Base-by-base conservation (phyloP, 1,140 invertebrate genomes). In the Drosophila saltans region DNA sequence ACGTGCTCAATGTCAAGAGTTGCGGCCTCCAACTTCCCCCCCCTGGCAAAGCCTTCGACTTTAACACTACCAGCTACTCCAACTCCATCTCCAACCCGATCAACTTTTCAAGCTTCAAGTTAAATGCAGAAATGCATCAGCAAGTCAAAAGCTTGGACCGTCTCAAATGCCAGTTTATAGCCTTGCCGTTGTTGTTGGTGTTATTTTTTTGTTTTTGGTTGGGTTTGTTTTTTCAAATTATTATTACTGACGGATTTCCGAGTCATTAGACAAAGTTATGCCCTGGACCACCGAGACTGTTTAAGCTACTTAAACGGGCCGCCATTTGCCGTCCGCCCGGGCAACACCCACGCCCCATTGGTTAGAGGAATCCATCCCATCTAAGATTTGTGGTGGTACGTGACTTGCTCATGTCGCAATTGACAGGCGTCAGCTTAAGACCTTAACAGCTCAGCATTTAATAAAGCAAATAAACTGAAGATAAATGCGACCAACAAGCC, bases 251-350 rank as follows among this genome's bases (percentile, higher is more conserved):
- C 90, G 90, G 90, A 91, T 91, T 91, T 91, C 86, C 90, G 86
- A 91, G 78, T 91, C 85, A 91, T 91, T 91, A 90, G 90, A 81
- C 90, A 91, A 91, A 91, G 86, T 91, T 91, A 91, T 88, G 83
- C 69, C 67, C 59, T 57, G 81, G 90, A 91, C 90, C 90, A 91
- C 90, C 90, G 83, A 78, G 78, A 72, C 60, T 84, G 90, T 81
- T 89, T 86, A 91, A 91, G 90, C 85, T 90, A 90, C 90, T 91
- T 91, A 91, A 90, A 79, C 79, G 84, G 80, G 73, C 84, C 84
- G 84, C 64, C 74, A 52, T 52, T 48, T 16, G 16, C 45, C 7
- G 21, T 52, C 76, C 69, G 68, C 73, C 48, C 21, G 21, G 16
- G 1, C 7, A 24, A 52, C 60, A 40, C 60, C 60, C 60, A 62